Percentiles rank a stretch among this genome's conserved stretches.
phyloP scores from a whole-genome alignment of 2,797 vertebrate species.

The Notolepis coatsorum region DNA sequence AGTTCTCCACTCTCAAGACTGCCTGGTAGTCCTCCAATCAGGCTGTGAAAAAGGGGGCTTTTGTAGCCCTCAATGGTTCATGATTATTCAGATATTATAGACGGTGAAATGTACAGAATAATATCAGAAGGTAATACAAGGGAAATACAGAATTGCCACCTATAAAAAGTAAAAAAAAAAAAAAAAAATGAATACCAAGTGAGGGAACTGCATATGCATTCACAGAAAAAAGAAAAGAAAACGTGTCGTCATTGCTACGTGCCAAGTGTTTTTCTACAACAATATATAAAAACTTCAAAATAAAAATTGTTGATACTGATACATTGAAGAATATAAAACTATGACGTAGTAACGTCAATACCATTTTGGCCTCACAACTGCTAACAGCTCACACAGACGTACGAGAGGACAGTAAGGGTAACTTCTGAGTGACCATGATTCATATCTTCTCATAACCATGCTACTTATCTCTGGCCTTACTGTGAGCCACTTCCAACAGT shows the following conservation, averaged over 20 bases:
- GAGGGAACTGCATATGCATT: conserved; percentile 81
- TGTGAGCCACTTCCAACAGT: conserved; percentile 5
- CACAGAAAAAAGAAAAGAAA: conserved; percentile 74
- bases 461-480: conserved; percentile 26
- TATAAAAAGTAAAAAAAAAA: conserved; percentile 79
- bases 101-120: conserved; percentile 83
- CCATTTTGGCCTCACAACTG: conserved; percentile 77
- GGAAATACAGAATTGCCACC: conserved; percentile 81
- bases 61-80: conserved; percentile 65
- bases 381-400: conserved; percentile 80
- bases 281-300: conserved; percentile 81
- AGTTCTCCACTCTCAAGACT: conserved; percentile 57
- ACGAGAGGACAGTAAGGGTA: conserved; percentile 54
- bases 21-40: conserved; percentile 66
- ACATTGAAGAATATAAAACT: conserved; percentile 85
- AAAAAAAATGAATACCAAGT: conserved; percentile 71
- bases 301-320: conserved; percentile 78
- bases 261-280: conserved; percentile 80
- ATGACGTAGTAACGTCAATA: conserved; percentile 82
- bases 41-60: conserved; percentile 54
- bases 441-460: conserved; percentile 52
- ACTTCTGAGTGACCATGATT: conserved; percentile 56
- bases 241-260: conserved; percentile 79
- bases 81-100: conserved; percentile 79
- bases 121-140: conserved; percentile 78